Conservation (phyloP, 2,797 vertebrate genomes). For the Sphenopsis melanotis region DNA sequence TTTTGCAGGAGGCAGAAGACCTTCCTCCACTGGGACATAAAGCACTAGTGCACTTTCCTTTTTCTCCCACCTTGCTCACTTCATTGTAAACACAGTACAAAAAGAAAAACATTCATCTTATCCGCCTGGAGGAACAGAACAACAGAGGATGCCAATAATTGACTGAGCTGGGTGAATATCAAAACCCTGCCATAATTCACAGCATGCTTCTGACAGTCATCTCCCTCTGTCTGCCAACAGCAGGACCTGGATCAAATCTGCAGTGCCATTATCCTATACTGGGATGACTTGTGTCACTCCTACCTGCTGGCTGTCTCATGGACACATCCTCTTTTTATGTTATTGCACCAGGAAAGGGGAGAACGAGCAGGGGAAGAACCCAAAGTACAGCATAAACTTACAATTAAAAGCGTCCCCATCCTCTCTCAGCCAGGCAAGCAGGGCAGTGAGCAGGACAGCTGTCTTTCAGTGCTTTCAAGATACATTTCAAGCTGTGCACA, state of each 20-base stretch:
- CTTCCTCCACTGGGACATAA: neutral
- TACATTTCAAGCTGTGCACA: constrained; percentile 59
- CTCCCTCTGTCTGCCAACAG: neutral
- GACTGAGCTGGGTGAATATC: neutral
- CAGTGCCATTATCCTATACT: neutral
- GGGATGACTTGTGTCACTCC: neutral
- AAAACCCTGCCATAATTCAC: neutral
- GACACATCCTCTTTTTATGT: neutral
- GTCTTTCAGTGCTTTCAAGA: constrained; percentile 60
- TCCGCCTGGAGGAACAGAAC: neutral
- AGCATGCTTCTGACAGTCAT: neutral
- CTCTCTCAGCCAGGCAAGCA: neutral
- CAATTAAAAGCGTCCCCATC: neutral
- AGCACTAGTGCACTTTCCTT: neutral
- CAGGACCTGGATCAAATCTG: neutral
- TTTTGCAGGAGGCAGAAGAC: neutral
- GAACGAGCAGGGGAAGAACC: neutral
- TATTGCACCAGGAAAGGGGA: neutral
- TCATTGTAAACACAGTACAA: neutral
- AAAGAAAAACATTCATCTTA: neutral
- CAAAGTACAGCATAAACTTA: neutral
- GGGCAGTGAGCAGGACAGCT: constrained; percentile 54
- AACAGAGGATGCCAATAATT: neutral
- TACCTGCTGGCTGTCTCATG: neutral
- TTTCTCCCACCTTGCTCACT: neutral